Evolutionary conservation across 2,888 invertebrate species (phyloP).

Genomic region (Suillia variegata): DNA sequence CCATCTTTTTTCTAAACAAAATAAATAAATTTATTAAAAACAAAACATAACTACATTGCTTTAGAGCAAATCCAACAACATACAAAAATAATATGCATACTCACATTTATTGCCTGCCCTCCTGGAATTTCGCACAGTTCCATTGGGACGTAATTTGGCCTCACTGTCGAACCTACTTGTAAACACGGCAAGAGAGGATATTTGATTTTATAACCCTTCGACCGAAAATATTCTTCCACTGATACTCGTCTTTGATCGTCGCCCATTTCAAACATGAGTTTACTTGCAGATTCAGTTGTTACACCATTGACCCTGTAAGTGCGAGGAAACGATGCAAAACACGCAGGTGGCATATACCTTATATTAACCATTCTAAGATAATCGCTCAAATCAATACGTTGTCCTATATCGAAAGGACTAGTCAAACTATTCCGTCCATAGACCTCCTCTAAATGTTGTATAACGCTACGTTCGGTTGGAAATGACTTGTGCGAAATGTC

Average conservation of each 20-base stretch:
- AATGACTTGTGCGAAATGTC: slow-evolving; percentile 88
- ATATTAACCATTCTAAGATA: slow-evolving; percentile 47
- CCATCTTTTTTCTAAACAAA: slow-evolving; percentile 69
- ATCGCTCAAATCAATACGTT: slow-evolving; percentile 8
- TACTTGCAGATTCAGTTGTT: slow-evolving; percentile 44
- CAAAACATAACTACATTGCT: neutral
- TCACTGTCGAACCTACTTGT: slow-evolving; percentile 75
- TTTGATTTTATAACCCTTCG: slow-evolving; percentile 53
- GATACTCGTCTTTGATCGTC: slow-evolving; percentile 50
- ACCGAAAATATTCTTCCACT: slow-evolving; percentile 55
- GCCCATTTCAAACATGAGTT: slow-evolving; percentile 54
- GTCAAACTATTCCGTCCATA: too few species aligned
- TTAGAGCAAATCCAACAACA: too few species aligned
- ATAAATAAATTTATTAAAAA: neutral
- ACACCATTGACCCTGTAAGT: slow-evolving; percentile 45
- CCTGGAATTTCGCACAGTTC: slow-evolving; percentile 80
- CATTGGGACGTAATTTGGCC: slow-evolving; percentile 78
- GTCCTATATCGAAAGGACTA: slow-evolving; percentile 59
- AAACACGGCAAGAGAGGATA: slow-evolving; percentile 81
- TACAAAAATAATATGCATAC: slow-evolving; percentile 13
- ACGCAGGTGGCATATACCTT: slow-evolving; percentile 46
- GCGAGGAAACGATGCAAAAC: slow-evolving; percentile 39
- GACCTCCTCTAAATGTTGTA: too few species aligned
- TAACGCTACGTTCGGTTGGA: slow-evolving; percentile 65
- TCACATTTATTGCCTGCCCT: slow-evolving; percentile 73